Conservation (phyloP, 2,797 vertebrate genomes). For the Loris lydekkerianus region DNA sequence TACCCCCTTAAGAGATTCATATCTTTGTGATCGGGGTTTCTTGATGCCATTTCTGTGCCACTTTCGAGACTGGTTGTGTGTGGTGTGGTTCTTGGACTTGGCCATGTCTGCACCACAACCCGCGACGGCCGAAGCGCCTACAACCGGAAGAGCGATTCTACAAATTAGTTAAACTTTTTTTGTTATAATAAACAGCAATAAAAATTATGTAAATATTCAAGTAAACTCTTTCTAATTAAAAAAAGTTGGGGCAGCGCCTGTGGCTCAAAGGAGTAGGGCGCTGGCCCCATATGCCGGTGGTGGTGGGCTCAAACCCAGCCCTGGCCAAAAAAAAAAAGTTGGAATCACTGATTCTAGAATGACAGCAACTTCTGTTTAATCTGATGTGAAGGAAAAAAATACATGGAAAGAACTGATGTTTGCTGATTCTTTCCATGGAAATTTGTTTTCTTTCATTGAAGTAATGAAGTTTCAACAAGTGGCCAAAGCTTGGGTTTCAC, state of each 20-base stretch:
- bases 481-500: constrained; percentile 69
- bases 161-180: constrained; percentile 67
- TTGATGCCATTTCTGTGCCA: too few relatives aligned
- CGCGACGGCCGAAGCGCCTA: too few relatives aligned
- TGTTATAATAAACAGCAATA: constrained; percentile 88
- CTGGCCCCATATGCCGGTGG: too few relatives aligned
- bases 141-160: constrained; percentile 66
- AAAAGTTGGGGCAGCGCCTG: constrained; percentile 1
- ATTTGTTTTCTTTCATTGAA: constrained; percentile 75
- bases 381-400: constrained; percentile 69
- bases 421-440: constrained; percentile 76
- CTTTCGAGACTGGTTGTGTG: too few relatives aligned
- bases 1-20: too few relatives aligned
- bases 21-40: too few relatives aligned
- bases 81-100: too few relatives aligned
- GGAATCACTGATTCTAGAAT: constrained; percentile 78
- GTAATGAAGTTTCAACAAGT: constrained; percentile 77
- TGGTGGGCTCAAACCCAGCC: too few relatives aligned
- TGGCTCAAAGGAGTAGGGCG: too few relatives aligned
- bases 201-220: constrained; percentile 86
- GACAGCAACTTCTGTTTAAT: constrained; percentile 66
- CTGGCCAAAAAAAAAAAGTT: constrained; percentile 51
- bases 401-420: constrained; percentile 54
- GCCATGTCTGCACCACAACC: too few relatives aligned
- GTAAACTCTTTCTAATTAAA: constrained; percentile 78